These are phyloP conservation scores for Leucoptera coffeella DNA, from an alignment of 2,888 invertebrate genomes.

Conservation along the genomic window DNA sequence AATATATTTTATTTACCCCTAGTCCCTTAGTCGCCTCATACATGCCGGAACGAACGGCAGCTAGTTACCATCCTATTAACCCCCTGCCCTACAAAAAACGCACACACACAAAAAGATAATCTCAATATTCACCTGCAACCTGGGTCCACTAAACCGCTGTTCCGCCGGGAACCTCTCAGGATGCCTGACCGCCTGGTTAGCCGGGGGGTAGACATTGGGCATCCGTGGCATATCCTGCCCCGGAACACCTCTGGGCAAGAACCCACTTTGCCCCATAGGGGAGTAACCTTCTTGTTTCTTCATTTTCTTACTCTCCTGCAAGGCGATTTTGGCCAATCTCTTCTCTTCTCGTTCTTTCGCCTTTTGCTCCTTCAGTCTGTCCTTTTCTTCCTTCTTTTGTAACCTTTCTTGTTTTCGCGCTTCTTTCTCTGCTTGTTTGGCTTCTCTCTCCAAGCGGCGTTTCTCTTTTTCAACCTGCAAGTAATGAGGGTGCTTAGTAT, in stretches of 20 bases:
- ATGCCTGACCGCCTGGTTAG: slow-evolving; percentile 7
- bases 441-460: slow-evolving; percentile 47
- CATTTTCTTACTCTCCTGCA: slow-evolving; percentile 33
- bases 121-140: slow-evolving; percentile 27
- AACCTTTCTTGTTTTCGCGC: slow-evolving; percentile 35
- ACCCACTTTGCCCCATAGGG: too few relatives aligned
- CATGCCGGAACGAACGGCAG: too few relatives aligned
- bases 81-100: too few relatives aligned
- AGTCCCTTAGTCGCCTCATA: too few relatives aligned
- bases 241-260: slow-evolving; percentile 12
- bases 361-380: slow-evolving; percentile 34
- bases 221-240: slow-evolving; percentile 11
- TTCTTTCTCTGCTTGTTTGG: slow-evolving; percentile 42
- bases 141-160: slow-evolving; percentile 20
- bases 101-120: too few relatives aligned
- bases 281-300: slow-evolving; percentile 30
- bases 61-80: too few relatives aligned
- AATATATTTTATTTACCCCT: too few relatives aligned
- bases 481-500: too few relatives aligned
- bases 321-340: slow-evolving; percentile 25
- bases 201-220: slow-evolving; percentile 8
- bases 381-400: slow-evolving; percentile 43
- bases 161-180: slow-evolving; percentile 13
- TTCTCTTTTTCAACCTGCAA: slow-evolving; percentile 48
- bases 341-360: slow-evolving; percentile 46